Conservation (phyloP, 2,113 vertebrate genomes). For the Petrocephalus microphthalmus region DNA sequence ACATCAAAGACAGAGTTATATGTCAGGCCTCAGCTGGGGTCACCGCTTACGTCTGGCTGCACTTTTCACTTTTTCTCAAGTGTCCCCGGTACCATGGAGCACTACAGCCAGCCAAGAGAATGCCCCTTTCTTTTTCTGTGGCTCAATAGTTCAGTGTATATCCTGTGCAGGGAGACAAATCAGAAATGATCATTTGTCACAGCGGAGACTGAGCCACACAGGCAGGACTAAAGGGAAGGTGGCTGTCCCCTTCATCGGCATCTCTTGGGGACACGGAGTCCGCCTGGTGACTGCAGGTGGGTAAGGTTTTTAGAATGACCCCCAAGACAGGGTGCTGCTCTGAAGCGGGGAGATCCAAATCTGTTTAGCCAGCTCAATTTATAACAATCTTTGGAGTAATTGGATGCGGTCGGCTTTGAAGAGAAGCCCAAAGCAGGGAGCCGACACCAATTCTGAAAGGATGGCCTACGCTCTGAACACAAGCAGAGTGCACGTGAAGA, state of each 20-base stretch:
- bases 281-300: background rate
- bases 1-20: background rate
- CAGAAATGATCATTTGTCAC: background rate
- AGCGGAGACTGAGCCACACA: background rate
- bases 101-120: constrained; percentile 34
- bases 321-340: background rate
- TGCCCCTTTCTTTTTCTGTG: constrained; percentile 35
- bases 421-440: background rate
- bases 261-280: background rate
- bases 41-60: background rate
- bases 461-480: background rate
- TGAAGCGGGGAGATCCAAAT: background rate
- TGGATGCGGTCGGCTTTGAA: background rate
- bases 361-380: background rate
- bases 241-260: background rate
- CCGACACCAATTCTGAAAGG: background rate
- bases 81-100: constrained; percentile 39
- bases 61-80: constrained; percentile 5
- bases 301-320: background rate
- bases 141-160: constrained; percentile 12
- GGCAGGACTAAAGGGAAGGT: background rate
- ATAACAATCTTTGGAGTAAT: background rate
- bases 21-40: background rate
- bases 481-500: background rate
- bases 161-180: background rate